Base-by-base conservation (phyloP, 2,888 invertebrate species). In the Esperia sulphurella region DNA sequence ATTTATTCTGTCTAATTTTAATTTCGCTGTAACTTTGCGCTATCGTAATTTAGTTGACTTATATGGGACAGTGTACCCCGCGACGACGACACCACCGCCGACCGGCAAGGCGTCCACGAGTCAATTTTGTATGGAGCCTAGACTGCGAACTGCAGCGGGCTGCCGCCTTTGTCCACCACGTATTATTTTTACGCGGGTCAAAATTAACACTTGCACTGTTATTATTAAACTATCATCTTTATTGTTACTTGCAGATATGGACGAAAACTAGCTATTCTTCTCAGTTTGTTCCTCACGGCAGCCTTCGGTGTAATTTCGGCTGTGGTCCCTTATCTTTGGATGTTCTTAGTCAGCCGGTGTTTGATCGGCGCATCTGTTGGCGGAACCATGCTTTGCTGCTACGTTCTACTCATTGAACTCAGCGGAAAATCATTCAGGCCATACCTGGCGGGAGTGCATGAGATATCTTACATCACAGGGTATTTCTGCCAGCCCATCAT, bases 321-420 rank as follows among this genome's bases (percentile, higher is more conserved):
- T 0, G 81, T 91, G 41, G 88, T 88, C 2, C 90, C 92, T 4
- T 83, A 90, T 67, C 91, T 92, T 55, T 91, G 91, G 87, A 75
- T 92, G 66, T 94, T 93, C 68, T 66, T 93, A 21, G 57, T 91
- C 10, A 81, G 90, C 43, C 87, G 93, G 55, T 92, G 92, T 58
- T 64, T 92, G 2, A 91, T 91, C 48, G 93, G 93, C 30, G 71
- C 91, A 46, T 90, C 92, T 8, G 89, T 92, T 10, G 93, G 93
- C 52, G 94, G 93, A 31, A 91, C 92, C 1, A 93, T 94, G 91
- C 87, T 94, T 14, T 92, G 92, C 52, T 91, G 92, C 58, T 93
- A 93, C 59, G 91, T 94, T 43, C 82, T 93, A 29, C 80, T 92
- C 14, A 91, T 93, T 71, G 93, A 93, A 79, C 76, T 93, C 28